Percentiles rank a stretch among this genome's conserved stretches.
These are phyloP conservation scores for Tachysurus fulvidraco DNA, from an alignment of 2,113 vertebrate species.

Conservation along the genomic window DNA sequence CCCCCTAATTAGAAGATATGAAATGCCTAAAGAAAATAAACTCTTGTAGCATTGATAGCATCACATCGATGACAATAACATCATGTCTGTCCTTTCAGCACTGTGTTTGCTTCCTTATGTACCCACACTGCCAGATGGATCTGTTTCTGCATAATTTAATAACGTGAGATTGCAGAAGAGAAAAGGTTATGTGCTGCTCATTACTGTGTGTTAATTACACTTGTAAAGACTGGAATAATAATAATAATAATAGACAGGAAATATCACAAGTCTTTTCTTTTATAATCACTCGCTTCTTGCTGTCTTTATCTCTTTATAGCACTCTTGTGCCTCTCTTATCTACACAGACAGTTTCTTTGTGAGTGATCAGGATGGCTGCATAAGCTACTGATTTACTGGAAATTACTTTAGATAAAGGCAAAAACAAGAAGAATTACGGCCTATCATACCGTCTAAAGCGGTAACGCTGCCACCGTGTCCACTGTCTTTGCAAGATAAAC, in stretches of 20 bases:
- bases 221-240: not conserved
- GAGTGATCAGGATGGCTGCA: not conserved
- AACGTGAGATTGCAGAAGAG: not conserved
- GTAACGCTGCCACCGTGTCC: not conserved
- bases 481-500: not conserved
- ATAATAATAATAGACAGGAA: slow-evolving; percentile 31
- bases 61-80: not conserved
- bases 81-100: not conserved
- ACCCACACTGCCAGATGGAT: slow-evolving; percentile 4
- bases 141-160: slow-evolving; percentile 26
- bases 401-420: not conserved
- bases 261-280: not conserved
- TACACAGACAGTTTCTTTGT: not conserved
- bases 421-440: not conserved
- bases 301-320: not conserved
- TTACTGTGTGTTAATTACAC: slow-evolving; percentile 7
- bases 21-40: not conserved
- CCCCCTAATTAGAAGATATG: not conserved
- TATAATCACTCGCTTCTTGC: not conserved
- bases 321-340: not conserved
- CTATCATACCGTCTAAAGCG: too few relatives aligned
- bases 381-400: not conserved
- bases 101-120: not conserved
- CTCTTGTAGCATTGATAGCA: not conserved
- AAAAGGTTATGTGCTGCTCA: not conserved